phyloP scores from a whole-genome alignment of 2,113 vertebrate species.

The Andinoacara biseriatus region DNA sequence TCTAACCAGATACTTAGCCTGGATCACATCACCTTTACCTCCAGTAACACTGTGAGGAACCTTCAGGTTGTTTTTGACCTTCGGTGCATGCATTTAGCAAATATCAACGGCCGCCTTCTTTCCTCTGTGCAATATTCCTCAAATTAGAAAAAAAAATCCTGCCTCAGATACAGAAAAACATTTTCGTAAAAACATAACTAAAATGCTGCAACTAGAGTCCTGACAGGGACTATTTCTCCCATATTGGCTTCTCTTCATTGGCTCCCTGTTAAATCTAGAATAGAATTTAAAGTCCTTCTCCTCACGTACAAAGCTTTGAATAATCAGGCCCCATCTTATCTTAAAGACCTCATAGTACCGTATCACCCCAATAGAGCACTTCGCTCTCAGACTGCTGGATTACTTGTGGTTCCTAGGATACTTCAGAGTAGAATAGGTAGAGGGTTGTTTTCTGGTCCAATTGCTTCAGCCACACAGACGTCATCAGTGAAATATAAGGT shows the following conservation, averaged over 20 bases:
- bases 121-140: neutral
- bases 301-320: no score
- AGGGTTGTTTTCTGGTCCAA: slow-evolving; percentile 66
- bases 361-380: neutral
- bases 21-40: neutral
- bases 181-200: no score
- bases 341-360: neutral
- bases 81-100: neutral
- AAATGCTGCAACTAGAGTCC: no score
- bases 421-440: neutral
- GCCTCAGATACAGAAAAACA: neutral
- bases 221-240: no score
- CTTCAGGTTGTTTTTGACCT: neutral
- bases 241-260: no score
- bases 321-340: neutral
- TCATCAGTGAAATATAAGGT: slow-evolving; percentile 57
- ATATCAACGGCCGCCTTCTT: neutral
- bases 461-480: slow-evolving; percentile 62
- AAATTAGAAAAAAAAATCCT: neutral
- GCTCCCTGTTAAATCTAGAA: no score
- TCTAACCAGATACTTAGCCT: neutral
- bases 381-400: neutral
- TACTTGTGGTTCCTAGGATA: neutral
- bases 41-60: neutral
- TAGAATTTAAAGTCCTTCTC: no score